phyloP scores from a whole-genome alignment of 2,888 invertebrate species.

The Scrobipalpa costella region DNA sequence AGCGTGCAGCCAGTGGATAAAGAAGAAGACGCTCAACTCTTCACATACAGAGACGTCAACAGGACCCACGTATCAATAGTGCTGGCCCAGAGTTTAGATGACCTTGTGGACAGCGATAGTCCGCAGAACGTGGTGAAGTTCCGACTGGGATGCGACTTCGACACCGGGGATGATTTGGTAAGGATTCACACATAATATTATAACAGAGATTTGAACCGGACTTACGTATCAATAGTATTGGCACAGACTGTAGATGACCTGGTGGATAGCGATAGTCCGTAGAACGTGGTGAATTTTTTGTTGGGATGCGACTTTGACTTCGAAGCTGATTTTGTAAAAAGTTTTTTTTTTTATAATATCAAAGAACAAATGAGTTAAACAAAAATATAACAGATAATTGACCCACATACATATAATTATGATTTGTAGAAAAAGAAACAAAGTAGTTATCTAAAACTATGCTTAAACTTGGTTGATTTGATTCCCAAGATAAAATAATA shows the following conservation, averaged over 20 bases:
- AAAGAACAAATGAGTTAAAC: too few species aligned
- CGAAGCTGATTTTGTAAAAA: constrained; percentile 84
- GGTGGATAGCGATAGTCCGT: constrained; percentile 90
- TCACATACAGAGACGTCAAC: constrained; percentile 88
- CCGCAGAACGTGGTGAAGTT: constrained; percentile 92
- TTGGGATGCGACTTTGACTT: constrained; percentile 87
- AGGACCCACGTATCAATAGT: constrained; percentile 88
- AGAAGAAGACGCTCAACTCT: constrained; percentile 86
- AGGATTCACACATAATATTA: constrained; percentile 33
- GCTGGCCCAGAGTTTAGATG: constrained; percentile 88
- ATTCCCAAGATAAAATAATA: too few species aligned
- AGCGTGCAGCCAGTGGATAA: constrained; percentile 86
- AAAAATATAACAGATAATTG: neutral
- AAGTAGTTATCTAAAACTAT: too few species aligned
- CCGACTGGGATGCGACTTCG: constrained; percentile 87
- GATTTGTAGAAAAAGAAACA: too few species aligned
- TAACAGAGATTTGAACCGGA: constrained; percentile 77
- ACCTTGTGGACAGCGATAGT: constrained; percentile 89
- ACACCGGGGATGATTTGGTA: constrained; percentile 84
- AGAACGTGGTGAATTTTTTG: constrained; percentile 91
- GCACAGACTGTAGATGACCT: constrained; percentile 89
- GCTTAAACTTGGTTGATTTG: too few species aligned
- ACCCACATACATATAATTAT: too few species aligned
- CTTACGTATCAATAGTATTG: constrained; percentile 88
- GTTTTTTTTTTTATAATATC: too few species aligned